Evolutionary conservation across 2,888 invertebrate genomes (phyloP), one percentile per base, ranked within the genome.

Genomic region (Leptopilina myrica): DNA sequence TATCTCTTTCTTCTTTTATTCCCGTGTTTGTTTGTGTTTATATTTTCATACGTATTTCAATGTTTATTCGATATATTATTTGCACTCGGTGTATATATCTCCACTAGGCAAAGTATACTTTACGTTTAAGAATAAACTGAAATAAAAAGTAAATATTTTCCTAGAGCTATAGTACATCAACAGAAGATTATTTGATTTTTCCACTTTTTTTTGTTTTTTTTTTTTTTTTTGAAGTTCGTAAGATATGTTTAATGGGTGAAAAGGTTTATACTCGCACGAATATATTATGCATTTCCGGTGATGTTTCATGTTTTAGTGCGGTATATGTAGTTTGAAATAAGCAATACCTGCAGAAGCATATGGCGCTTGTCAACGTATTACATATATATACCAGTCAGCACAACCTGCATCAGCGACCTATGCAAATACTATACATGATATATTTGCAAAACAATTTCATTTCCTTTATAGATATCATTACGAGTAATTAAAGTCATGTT

Each of bases 131-230:
- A 15, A 59, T 59, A 59, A 62, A 59, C 59, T 59, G 59, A 59
- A 59, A 59, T 59, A n/a, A n/a, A 59, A 62, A 62, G 62, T 62
- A 59, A 59, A 59, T 59, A 59, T 59, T 59, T 59, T 59, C n/a
- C 59, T n/a, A n/a, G 59, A 14, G 59, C 46, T 46, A 46, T 1
- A 12, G 9, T 11, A 46, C 9, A 11, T 11, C 43, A 43, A 43
- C 43, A 43, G 8, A 43, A 43, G 43, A 49, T 49, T 49, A 11
- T 49, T 49, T 49, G 49, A 49, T 49, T 49, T 49, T 12, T 49
- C 49, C 49, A 11, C 12, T 56, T 56, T 56, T 56, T n/a, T 5
- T 14, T 0, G 14, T 2, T 3, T 20, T 1, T 33, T 33, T 33
- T 33, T 2, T 33, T 33, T 56, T 56, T n/a, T 56, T n/a, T n/a